Base-by-base conservation (phyloP, 2,113 vertebrate genomes). In the Phainopepla nitens region DNA sequence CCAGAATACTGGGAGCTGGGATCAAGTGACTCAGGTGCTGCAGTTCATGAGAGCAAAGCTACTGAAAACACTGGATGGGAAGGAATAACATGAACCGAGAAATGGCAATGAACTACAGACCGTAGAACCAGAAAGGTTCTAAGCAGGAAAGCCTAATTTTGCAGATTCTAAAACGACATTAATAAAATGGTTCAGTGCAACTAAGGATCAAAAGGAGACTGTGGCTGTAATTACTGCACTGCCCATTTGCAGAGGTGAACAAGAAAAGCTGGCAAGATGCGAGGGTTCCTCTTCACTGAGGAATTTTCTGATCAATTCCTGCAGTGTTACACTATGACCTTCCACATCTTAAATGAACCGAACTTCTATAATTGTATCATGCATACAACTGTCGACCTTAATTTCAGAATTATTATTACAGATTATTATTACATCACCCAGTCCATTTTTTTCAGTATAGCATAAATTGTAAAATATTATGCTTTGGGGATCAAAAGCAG, bases 401-500 rank as follows among this genome's bases (percentile, higher is more conserved):
- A 47, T 72, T 91, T 75, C 70, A 85, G 61, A 84, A 78, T 78
- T 64, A 45, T n/a, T n/a, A n/a, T n/a, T n/a, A n/a, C n/a, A n/a
- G n/a, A n/a, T n/a, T n/a, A 78, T 78, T 64, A 45, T 21, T 91
- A 54, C 35, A 54, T 75, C 25, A 54, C 33, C 20, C 3, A 75
- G 31, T 75, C 47, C 3, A 23, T n/a, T 95, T 72, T 82, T 49
- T 85, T 57, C 60, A 50, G 21, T 62, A 33, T 23, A 87, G 35
- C 27, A 68, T 35, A n/a, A 49, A 33, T 9, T 60, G 23, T 58
- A 80, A 80, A 82, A 71, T 14, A 13, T 17, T 57, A 35, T 75
- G 60, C n/a, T 73, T 84, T 71, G 10, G 11, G 4, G 11, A 61
- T 57, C 58, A 73, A 73, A 87, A 39, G n/a, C 1, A 10, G 6